Evolutionary conservation across 2,888 invertebrate genomes (phyloP).

Genomic region (Mesorhabditis spiculigera): DNA sequence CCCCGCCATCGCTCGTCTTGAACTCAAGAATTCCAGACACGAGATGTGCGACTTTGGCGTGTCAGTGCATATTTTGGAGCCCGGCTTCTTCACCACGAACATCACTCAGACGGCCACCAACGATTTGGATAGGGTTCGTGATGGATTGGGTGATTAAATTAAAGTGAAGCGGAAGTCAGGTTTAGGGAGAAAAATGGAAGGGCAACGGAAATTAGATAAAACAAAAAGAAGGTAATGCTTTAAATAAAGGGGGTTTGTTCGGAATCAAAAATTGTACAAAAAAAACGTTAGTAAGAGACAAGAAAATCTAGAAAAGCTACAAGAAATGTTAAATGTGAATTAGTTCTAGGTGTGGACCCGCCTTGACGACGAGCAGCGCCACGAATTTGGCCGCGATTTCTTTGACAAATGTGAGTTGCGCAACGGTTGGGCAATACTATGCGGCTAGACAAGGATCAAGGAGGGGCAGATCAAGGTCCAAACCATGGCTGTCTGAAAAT

Average conservation of each 20-base stretch:
- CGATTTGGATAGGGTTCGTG: slow-evolving; percentile 25
- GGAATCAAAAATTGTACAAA: neutral
- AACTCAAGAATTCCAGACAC: slow-evolving; percentile 26
- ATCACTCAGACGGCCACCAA: slow-evolving; percentile 40
- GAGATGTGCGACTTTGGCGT: slow-evolving; percentile 46
- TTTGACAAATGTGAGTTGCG: slow-evolving; percentile 27
- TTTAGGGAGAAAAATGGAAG: too few relatives aligned
- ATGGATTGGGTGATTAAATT: neutral
- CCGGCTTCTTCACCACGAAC: slow-evolving; percentile 51
- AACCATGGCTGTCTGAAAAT: too few relatives aligned
- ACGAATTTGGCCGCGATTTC: slow-evolving; percentile 31
- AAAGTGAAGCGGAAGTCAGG: too few relatives aligned
- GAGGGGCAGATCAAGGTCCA: too few relatives aligned
- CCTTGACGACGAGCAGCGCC: slow-evolving; percentile 22
- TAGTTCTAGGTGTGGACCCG: slow-evolving; percentile 24
- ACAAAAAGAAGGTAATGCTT: too few relatives aligned
- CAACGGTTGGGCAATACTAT: neutral
- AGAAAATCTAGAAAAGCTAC: neutral
- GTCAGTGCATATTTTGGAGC: slow-evolving; percentile 44
- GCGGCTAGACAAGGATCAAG: too few relatives aligned
- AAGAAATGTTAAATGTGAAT: neutral
- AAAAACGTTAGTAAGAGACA: neutral
- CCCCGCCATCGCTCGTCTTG: too few relatives aligned
- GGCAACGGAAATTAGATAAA: too few relatives aligned
- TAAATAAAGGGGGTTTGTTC: neutral